Evolutionary conservation across 2,797 vertebrate genomes (phyloP).

Genomic region (Phrynocephalus forsythii): DNA sequence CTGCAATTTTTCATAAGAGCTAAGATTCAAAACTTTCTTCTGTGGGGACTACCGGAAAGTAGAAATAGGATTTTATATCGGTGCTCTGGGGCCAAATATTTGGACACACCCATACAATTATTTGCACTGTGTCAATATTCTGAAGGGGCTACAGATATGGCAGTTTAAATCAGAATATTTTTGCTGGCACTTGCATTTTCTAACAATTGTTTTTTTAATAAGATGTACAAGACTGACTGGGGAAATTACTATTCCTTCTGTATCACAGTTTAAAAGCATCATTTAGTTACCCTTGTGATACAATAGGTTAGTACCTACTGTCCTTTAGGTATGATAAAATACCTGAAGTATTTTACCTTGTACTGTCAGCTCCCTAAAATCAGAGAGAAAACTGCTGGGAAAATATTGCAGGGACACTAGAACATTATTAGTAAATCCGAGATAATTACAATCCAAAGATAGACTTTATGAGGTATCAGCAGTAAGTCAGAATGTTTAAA

Average conservation of each 20-base stretch:
- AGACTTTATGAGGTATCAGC: not conserved
- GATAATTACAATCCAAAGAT: not conserved
- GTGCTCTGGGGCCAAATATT: not conserved
- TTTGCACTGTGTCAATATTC: no score
- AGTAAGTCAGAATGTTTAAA: not conserved
- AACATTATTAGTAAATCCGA: not conserved
- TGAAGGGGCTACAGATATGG: not conserved
- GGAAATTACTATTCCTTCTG: no score
- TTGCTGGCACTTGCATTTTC: not conserved
- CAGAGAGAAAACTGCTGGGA: not conserved
- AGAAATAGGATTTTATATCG: not conserved
- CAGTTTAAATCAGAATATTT: not conserved
- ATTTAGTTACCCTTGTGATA: not conserved
- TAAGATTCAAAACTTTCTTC: not conserved
- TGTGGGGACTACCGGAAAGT: not conserved
- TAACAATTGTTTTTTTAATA: no score
- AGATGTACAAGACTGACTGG: not conserved
- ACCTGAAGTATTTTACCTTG: not conserved
- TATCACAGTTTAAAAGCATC: not conserved
- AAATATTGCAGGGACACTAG: not conserved
- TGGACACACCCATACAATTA: no score
- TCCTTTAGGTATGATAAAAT: not conserved
- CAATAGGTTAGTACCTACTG: not conserved
- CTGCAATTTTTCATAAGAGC: not conserved
- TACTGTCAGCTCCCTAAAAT: not conserved